Evolutionary conservation across 2,797 vertebrate genomes (phyloP), one percentile per base, ranked within the genome.

Genomic region (Lutjanus campechanus): DNA sequence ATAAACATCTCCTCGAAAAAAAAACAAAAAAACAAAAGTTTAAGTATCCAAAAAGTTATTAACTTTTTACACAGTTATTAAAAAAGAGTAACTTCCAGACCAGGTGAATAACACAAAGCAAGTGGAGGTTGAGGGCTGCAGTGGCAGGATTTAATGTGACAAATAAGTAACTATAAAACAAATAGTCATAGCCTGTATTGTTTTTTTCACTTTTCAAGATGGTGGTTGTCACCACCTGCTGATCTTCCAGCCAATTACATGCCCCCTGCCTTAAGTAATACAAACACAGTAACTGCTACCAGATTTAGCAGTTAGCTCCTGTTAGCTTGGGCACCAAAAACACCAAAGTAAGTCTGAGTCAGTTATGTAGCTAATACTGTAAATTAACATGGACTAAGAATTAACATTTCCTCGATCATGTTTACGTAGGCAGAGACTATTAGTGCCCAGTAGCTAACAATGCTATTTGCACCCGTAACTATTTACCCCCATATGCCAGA

Each of bases 31-130:
- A 36, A 65, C 16, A 47, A 54, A 47, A 59, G 20, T 67, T 73
- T 20, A 20, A 44, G 19, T 1, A 15, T 17, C 11, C 12, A 7
- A 77, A 77, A 76, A 67, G 49, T 62, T 65, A 36, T 36, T 36
- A 36, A 36, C 29, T 36, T 36, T 36, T 36, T 36, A 36, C 29
- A 36, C 29, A 36, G 0, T 36, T n/a, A n/a, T n/a, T n/a, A n/a
- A n/a, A n/a, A n/a, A n/a, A 46, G 47, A 60, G 1, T 1, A 58
- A 54, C 47, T 61, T 69, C n/a, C 20, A 15, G 20, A 50, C 22
- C 17, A 20, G 0, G 20, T n/a, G 40, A 64, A 47, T 6, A 50
- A 15, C 5, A 46, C 19, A 40, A 41, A 61, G 47, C 12, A 17
- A 11, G 19, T 53, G 19, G 8, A 51, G 43, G 2, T 22, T 29